phyloP scores from a whole-genome alignment of 2,888 invertebrate genomes.

The Sabellastarte sp. region DNA sequence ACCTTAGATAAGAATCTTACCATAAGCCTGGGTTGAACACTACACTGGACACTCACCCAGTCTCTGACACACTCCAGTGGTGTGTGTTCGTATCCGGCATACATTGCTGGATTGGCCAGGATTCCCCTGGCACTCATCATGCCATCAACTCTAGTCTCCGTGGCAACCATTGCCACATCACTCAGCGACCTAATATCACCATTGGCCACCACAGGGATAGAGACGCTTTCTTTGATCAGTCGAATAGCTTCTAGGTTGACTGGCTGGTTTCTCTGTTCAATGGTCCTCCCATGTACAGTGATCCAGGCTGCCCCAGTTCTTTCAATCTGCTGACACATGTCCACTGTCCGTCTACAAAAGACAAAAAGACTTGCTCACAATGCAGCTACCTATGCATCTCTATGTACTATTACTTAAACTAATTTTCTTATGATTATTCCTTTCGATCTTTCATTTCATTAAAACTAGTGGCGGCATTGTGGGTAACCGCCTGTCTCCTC shows the following conservation, averaged over 20 bases:
- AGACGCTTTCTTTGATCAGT: slow-evolving; percentile 71
- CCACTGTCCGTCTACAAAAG: slow-evolving; percentile 68
- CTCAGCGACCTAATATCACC: slow-evolving; percentile 78
- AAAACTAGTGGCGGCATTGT: too few relatives aligned
- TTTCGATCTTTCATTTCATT: too few relatives aligned
- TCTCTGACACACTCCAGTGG: slow-evolving; percentile 76
- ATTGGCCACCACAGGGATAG: slow-evolving; percentile 86
- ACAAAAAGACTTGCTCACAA: too few relatives aligned
- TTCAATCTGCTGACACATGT: slow-evolving; percentile 77
- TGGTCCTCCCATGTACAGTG: slow-evolving; percentile 89
- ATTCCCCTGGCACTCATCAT: slow-evolving; percentile 92
- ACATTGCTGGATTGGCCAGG: slow-evolving; percentile 87
- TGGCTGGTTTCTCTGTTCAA: slow-evolving; percentile 72
- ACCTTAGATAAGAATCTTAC: slow-evolving; percentile 5
- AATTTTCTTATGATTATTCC: too few relatives aligned
- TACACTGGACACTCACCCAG: slow-evolving; percentile 66
- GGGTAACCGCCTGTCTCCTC: too few relatives aligned
- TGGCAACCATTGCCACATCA: slow-evolving; percentile 72
- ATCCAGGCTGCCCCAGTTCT: slow-evolving; percentile 84
- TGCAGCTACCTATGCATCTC: too few relatives aligned
- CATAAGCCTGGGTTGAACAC: too few relatives aligned
- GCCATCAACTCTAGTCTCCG: slow-evolving; percentile 70
- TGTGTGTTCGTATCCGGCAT: slow-evolving; percentile 71
- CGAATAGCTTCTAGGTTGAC: slow-evolving; percentile 71
- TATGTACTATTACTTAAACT: too few relatives aligned